Base-by-base conservation (phyloP, 1,140 invertebrate genomes). In the Pachyrhynchus sulphureomaculatus region DNA sequence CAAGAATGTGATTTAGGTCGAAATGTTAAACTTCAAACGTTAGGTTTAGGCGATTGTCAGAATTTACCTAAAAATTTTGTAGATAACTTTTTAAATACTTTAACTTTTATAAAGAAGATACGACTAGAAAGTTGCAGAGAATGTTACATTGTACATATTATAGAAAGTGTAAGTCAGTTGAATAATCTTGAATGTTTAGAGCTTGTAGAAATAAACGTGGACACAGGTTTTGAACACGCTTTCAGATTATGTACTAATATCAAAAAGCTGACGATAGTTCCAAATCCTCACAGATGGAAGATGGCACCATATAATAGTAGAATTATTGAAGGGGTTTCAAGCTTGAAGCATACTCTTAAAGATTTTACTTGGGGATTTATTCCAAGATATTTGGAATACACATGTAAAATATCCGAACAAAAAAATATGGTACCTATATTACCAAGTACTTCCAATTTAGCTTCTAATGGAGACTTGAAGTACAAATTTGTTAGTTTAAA, bases 341-440 rank as follows among this genome's bases (percentile, higher is more conserved):
- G 17, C 2, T 23, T 44, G 21, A 18, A 10, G 12, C 17, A 18
- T 20, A 44, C 8, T n/a, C 20, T 44, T 2, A 44, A 44, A 6
- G 4, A n/a, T 2, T 44, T 44, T 44, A 44, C 41, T 44, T 44
- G 41, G 41, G 41, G 41, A 18, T 44, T 44, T 23, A 18, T 23
- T 12, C 41, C 41, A 21, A 44, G 2, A 23, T 44, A 44, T 21
- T 44, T 44, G n/a, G 20, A 12, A 20, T 44, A 44, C 17, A 20
- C 20, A 23, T 2, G 12, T 1, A 44, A 44, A 20, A 8, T 44
- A 9, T 20, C 20, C 9, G 41, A 44, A 21, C 41, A 18, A 18
- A 6, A 18, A 44, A 44, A 44, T 20, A 18, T 15, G 9, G 20
- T 44, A 20, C 41, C 26, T 9, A 29, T 29, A 29, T 29, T 29